Evolutionary conservation across 2,113 vertebrate species (phyloP).

Genomic region (Chionomys nivalis): DNA sequence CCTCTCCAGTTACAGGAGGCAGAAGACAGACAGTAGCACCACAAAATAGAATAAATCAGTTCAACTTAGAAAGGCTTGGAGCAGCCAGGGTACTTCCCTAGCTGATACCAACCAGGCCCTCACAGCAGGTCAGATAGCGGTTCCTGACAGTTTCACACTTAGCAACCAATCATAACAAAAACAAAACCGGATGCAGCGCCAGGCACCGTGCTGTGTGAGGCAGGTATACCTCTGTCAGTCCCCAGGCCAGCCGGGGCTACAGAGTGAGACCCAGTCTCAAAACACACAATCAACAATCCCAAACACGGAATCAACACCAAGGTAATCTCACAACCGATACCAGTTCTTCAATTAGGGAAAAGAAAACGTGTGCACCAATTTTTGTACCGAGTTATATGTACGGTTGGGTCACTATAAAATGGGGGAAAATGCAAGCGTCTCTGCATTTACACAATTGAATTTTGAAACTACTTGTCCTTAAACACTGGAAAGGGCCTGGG

Average conservation of each 20-base stretch:
- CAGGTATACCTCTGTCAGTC: neutral
- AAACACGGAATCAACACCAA: neutral
- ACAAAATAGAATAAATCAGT: neutral
- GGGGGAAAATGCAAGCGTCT: accelerated
- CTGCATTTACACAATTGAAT: neutral
- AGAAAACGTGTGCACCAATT: neutral
- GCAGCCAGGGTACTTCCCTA: neutral
- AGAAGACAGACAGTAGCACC: neutral
- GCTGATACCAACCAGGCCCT: neutral
- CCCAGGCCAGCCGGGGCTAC: neutral
- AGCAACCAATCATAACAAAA: neutral
- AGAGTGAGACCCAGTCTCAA: neutral
- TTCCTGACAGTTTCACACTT: neutral
- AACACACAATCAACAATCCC: neutral
- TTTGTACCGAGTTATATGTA: neutral
- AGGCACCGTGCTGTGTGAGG: neutral
- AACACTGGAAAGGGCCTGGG: neutral
- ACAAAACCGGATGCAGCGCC: neutral
- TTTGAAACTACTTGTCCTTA: neutral
- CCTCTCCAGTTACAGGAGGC: too few relatives aligned
- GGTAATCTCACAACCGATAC: neutral
- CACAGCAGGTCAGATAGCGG: neutral
- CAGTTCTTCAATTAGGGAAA: neutral
- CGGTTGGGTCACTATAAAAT: neutral
- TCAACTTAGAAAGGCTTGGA: neutral